Evolutionary conservation across 1,140 invertebrate species (phyloP), one percentile per base, ranked within the genome.

Genomic region (Leptoteleia sp.): DNA sequence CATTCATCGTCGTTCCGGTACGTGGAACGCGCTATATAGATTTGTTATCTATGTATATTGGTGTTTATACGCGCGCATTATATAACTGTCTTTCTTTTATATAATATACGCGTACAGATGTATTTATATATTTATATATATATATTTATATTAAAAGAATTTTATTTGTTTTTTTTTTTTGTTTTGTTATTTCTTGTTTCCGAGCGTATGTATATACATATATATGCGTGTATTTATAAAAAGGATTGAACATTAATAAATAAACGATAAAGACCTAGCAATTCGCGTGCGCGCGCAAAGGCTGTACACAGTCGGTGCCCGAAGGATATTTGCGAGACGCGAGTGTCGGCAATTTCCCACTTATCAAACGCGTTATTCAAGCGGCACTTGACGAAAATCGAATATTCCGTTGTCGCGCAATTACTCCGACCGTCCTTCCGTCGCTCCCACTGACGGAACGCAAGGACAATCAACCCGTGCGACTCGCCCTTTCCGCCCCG

Each of bases 151-250:
- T 76, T 73, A 76, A 67, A 76, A 79, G 70, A 61, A 61, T 54
- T 55, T 25, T n/a, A n/a, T n/a, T n/a, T n/a, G n/a, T 22, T 77
- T 78, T 52, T 43, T n/a, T n/a, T n/a, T n/a, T n/a, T n/a, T n/a
- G n/a, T n/a, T n/a, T n/a, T n/a, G n/a, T n/a, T n/a, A n/a, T n/a
- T n/a, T n/a, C n/a, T n/a, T n/a, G n/a, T n/a, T n/a, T 76, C 8
- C 73, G 77, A 77, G 78, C 76, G 79, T 83, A 77, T 81, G 67
- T 79, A 82, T 82, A 76, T 84, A 82, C 76, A 80, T 81, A 77
- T 82, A 79, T 77, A 80, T 82, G 72, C 81, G 76, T 81, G 57
- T 79, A 79, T 77, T 72, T 76, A 75, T 79, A 80, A 76, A 80
- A 76, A 79, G 50, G 77, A 80, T 76, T 76, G 59, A 80, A 76